Evolutionary conservation across 1,140 invertebrate species (phyloP).

Genomic region (Coptotermes formosanus): DNA sequence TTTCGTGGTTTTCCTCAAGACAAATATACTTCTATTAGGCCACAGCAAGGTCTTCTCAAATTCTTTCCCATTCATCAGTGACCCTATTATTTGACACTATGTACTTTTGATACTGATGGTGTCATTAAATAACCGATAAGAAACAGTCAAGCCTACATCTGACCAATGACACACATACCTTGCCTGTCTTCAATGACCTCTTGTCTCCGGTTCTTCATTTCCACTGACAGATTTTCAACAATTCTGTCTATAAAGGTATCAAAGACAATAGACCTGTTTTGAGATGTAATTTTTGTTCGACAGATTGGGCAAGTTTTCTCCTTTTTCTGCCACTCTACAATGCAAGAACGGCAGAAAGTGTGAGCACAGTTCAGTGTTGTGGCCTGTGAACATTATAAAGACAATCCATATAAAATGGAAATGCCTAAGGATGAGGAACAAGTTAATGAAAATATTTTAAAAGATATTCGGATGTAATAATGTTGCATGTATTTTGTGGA

Average conservation of each 20-base stretch:
- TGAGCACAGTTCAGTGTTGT: conserved; percentile 74
- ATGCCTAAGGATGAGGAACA: no score
- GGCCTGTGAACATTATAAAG: conserved; percentile 48
- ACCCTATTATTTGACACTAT: no score
- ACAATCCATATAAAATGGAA: background rate
- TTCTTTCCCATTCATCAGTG: no score
- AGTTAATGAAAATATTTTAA: no score
- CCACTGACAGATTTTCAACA: conserved; percentile 56
- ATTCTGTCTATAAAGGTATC: conserved; percentile 66
- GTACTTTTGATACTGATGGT: no score
- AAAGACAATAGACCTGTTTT: conserved; percentile 55
- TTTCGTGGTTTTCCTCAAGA: no score
- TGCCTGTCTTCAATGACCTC: conserved; percentile 53
- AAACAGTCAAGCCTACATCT: no score
- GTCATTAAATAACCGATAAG: no score
- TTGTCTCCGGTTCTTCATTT: conserved; percentile 51
- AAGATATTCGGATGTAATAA: no score
- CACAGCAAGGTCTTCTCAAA: no score
- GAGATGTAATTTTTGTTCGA: conserved; percentile 51
- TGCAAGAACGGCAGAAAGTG: conserved; percentile 74
- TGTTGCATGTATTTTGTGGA: no score
- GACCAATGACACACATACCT: conserved; percentile 39
- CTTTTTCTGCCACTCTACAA: conserved; percentile 68
- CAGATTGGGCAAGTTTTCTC: conserved; percentile 74
- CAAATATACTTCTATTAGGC: no score